Conservation (phyloP, 2,113 vertebrate species). For the Eudyptes chrysolophus region DNA sequence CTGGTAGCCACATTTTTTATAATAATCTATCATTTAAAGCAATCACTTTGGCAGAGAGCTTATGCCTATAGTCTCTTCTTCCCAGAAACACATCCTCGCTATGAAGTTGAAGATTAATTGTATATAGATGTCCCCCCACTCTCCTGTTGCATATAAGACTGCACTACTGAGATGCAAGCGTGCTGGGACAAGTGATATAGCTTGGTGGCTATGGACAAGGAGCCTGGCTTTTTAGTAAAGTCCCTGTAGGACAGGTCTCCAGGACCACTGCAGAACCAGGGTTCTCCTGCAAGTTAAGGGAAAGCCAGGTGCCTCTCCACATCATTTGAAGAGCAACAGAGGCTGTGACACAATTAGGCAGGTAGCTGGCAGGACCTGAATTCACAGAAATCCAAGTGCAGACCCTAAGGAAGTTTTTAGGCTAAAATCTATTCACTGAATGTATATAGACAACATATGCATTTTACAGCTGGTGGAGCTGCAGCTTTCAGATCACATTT, state of each 20-base stretch:
- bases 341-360: neutral
- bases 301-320: fast-evolving
- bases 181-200: neutral
- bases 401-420: neutral
- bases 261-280: neutral
- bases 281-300: neutral
- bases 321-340: neutral
- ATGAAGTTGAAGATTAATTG: neutral
- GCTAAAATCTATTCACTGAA: neutral
- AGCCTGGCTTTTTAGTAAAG: neutral
- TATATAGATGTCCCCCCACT: neutral
- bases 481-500: neutral
- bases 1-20: neutral
- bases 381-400: neutral
- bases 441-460: neutral
- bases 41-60: neutral
- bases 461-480: neutral
- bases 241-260: neutral
- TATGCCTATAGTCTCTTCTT: neutral
- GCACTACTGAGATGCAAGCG: neutral
- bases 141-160: neutral
- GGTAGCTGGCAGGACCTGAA: neutral
- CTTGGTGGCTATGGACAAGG: neutral
- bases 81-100: neutral
- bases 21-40: neutral